These are phyloP conservation scores for Hydrotaea diabolus DNA, from an alignment of 2,888 invertebrate species.

Conservation along the genomic window DNA sequence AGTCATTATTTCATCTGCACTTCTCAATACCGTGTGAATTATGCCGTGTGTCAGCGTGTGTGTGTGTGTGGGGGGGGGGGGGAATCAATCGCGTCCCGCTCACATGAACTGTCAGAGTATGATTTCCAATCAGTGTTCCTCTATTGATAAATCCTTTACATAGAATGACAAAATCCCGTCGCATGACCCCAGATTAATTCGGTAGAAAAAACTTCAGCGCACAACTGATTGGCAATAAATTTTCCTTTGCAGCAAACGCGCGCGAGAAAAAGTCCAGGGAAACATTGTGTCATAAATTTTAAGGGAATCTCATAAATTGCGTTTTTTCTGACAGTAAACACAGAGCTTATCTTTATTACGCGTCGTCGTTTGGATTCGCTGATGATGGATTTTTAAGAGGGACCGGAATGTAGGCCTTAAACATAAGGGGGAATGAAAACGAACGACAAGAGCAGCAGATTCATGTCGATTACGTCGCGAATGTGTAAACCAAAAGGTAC, in stretches of 20 bases:
- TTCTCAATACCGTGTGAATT: background rate
- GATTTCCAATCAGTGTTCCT: conserved; percentile 30
- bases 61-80: conserved; percentile 8
- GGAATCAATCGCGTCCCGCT: conserved; percentile 3
- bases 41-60: background rate
- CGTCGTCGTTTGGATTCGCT: conserved; percentile 70
- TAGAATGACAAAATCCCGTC: conserved; percentile 29
- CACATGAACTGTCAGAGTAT: conserved; percentile 4
- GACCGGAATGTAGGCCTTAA: conserved; percentile 25
- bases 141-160: conserved; percentile 41
- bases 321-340: conserved; percentile 66
- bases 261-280: conserved; percentile 40
- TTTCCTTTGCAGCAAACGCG: conserved; percentile 44
- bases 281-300: conserved; percentile 64
- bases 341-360: conserved; percentile 71
- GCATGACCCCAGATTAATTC: conserved; percentile 58
- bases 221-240: conserved; percentile 64
- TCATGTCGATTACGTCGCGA: conserved; percentile 53
- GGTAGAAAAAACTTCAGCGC: conserved; percentile 32
- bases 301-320: conserved; percentile 69
- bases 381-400: conserved; percentile 67
- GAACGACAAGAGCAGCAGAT: conserved; percentile 9
- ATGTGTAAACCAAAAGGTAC: conserved; percentile 27
- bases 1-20: background rate
- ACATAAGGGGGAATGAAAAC: background rate